A percentile compares a stretch with the other conserved stretches of the same genome.
Evolutionary conservation across 2,113 vertebrate genomes (phyloP).

Genomic region (Mobula birostris): DNA sequence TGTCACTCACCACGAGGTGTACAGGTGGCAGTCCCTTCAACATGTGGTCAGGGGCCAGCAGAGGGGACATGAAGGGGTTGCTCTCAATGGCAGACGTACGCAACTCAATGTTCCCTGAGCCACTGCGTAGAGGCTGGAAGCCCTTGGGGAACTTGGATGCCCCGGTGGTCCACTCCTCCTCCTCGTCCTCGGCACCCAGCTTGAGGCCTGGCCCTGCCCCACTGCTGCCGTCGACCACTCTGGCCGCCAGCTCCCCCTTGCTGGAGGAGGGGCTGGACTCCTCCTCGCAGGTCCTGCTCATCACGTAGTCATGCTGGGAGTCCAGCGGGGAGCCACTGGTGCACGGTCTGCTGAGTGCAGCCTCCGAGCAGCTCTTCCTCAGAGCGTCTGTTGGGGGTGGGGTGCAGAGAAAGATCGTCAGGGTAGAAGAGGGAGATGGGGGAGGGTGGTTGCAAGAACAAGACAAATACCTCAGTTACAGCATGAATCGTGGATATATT

Average conservation of each 20-base stretch:
- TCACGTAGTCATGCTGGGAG: conserved; percentile 56
- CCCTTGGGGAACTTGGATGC: conserved; percentile 59
- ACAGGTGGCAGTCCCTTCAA: conserved; percentile 58
- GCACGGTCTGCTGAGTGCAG: conserved; percentile 48
- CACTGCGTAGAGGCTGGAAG: conserved; percentile 70
- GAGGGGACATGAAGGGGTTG: conserved; percentile 74
- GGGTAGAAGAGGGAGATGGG: background rate
- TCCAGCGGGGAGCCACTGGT: background rate
- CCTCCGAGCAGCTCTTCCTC: conserved; percentile 72
- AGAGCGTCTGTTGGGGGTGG: conserved; percentile 50
- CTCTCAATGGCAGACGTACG: conserved; percentile 62
- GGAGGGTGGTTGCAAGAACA: background rate
- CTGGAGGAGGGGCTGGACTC: background rate
- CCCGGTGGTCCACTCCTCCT: background rate
- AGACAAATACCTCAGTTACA: too few species aligned
- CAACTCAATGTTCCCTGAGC: conserved; percentile 56
- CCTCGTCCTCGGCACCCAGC: background rate
- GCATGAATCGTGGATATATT: too few species aligned
- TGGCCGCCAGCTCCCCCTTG: background rate
- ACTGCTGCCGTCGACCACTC: background rate
- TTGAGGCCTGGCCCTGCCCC: background rate
- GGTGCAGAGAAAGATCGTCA: background rate
- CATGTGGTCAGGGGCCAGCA: conserved; percentile 67
- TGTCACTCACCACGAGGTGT: conserved; percentile 63
- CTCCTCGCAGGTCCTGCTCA: conserved; percentile 66